Percentiles rank a stretch among this genome's conserved stretches.
Evolutionary conservation across 2,797 vertebrate species (phyloP).

Genomic region (Rhabdomys pumilio): DNA sequence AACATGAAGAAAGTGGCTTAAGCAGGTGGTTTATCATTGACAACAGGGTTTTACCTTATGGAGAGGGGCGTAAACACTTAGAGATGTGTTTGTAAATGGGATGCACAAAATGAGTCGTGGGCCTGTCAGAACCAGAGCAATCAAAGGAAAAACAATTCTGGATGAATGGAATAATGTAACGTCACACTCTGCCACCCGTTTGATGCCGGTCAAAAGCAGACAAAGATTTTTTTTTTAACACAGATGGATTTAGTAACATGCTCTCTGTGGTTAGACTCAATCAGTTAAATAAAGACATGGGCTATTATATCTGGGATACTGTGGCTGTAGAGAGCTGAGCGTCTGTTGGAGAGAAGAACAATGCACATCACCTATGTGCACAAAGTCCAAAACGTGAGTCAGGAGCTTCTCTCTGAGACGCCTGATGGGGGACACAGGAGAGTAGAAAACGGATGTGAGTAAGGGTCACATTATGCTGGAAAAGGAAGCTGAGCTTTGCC

Average conservation of each 20-base stretch:
- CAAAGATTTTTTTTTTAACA: slow-evolving; percentile 96
- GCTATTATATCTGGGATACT: slow-evolving; percentile 96
- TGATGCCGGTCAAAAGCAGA: slow-evolving; percentile 96
- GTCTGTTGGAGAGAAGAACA: slow-evolving; percentile 96
- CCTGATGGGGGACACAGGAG: slow-evolving; percentile 96
- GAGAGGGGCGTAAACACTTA: slow-evolving; percentile 96
- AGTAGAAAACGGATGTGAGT: background rate
- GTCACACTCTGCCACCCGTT: slow-evolving; percentile 97
- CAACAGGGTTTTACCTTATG: slow-evolving; percentile 96
- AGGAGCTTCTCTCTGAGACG: slow-evolving; percentile 97
- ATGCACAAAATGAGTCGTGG: slow-evolving; percentile 94
- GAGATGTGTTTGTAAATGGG: slow-evolving; percentile 98
- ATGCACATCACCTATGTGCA: slow-evolving; percentile 98
- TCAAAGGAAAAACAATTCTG: slow-evolving; percentile 92
- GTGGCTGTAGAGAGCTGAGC: slow-evolving; percentile 97
- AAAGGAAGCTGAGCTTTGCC: background rate
- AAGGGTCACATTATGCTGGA: background rate
- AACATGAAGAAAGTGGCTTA: slow-evolving; percentile 96
- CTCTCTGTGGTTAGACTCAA: slow-evolving; percentile 97
- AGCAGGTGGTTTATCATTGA: slow-evolving; percentile 96
- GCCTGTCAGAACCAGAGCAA: background rate
- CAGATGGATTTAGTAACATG: slow-evolving; percentile 96
- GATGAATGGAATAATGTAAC: slow-evolving; percentile 96
- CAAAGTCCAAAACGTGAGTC: slow-evolving; percentile 97
- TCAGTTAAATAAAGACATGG: slow-evolving; percentile 97